A percentile compares a stretch with the other conserved stretches of the same genome.
Evolutionary conservation across 2,797 vertebrate species (phyloP).

Genomic region (Taenioides sp.): DNA sequence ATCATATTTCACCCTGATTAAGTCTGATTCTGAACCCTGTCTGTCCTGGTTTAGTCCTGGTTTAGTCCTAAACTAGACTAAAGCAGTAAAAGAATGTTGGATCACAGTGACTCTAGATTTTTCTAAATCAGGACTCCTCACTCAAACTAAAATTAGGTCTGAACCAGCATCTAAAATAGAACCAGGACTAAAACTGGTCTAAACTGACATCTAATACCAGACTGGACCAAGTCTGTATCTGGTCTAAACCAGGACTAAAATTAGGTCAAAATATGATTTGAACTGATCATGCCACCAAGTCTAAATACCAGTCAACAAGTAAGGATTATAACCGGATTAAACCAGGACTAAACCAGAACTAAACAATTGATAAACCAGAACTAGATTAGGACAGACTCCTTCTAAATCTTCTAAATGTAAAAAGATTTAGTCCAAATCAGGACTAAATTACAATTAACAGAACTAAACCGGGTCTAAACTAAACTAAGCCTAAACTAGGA

Average conservation of each 20-base stretch:
- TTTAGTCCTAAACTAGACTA: no score
- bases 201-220: not conserved
- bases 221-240: not conserved
- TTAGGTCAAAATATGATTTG: not conserved
- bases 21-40: no score
- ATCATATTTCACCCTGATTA: no score
- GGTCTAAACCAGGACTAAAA: not conserved
- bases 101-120: no score
- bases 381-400: not conserved
- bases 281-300: not conserved
- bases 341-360: not conserved
- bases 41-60: no score
- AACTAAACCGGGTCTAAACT: no score
- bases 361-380: not conserved
- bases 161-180: not conserved
- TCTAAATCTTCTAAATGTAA: no score
- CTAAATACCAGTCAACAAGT: not conserved
- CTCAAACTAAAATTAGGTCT: not conserved
- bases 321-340: not conserved
- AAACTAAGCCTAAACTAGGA: no score
- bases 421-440: no score
- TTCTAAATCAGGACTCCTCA: not conserved
- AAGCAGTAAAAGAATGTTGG: no score
- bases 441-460: no score
- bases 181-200: not conserved